Evolutionary conservation across 2,113 vertebrate species (phyloP).

Genomic region (Ictalurus punctatus): DNA sequence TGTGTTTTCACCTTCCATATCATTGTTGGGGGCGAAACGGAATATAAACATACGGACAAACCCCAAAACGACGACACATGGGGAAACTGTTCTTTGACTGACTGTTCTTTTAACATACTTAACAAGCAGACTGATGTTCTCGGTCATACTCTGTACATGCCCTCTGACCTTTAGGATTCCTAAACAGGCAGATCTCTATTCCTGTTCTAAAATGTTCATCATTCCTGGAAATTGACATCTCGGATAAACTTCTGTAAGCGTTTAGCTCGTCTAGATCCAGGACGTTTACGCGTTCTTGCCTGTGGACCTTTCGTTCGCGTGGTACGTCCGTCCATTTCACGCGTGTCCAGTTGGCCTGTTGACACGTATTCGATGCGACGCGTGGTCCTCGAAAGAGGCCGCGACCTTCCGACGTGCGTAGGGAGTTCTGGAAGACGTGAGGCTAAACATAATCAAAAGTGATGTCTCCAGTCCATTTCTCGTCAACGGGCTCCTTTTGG

Average conservation of each 20-base stretch:
- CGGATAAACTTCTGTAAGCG: background rate
- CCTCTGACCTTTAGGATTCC: background rate
- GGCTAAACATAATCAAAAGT: conserved; percentile 29
- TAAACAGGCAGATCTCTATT: background rate
- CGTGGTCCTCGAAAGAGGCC: background rate
- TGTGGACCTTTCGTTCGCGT: conserved; percentile 11
- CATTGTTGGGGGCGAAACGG: background rate
- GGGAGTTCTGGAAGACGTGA: background rate
- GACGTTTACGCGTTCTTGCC: too few relatives aligned
- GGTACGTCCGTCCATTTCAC: background rate
- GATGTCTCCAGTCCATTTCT: conserved; percentile 30
- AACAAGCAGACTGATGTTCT: background rate
- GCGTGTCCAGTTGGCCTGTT: background rate
- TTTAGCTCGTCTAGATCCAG: background rate
- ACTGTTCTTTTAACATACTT: background rate
- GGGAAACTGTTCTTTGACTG: too few relatives aligned
- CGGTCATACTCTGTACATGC: background rate
- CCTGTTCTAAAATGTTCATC: background rate
- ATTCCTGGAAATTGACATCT: background rate
- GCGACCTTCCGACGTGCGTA: conserved; percentile 19
- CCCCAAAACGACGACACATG: background rate
- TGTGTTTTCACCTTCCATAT: background rate
- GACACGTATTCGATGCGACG: background rate
- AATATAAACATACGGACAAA: background rate
- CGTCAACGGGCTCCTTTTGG: background rate